Evolutionary conservation across 2,797 vertebrate genomes (phyloP).

Genomic region (Hemibagrus guttatus): DNA sequence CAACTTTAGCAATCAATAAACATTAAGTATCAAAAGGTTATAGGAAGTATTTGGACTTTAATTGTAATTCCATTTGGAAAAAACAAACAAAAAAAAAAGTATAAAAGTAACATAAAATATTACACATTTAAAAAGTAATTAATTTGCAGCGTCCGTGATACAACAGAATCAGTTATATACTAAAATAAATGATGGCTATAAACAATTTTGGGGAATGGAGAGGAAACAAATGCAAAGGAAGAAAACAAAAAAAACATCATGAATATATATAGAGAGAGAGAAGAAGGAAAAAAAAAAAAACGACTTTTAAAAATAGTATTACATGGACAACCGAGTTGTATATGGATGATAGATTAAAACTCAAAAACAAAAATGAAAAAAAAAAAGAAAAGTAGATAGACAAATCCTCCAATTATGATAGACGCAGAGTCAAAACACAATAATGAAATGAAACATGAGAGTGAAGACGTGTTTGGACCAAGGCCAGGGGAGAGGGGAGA

Average conservation of each 20-base stretch:
- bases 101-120: constrained; percentile 98
- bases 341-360: constrained; percentile 25
- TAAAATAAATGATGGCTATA: constrained; percentile 95
- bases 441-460: constrained; percentile 42
- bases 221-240: constrained; percentile 77
- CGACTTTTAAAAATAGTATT: constrained; percentile 64
- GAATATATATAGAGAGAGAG: not conserved
- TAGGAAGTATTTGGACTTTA: constrained; percentile 90
- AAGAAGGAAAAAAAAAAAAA: constrained; percentile 69
- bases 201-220: constrained; percentile 84
- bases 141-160: constrained; percentile 94
- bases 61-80: constrained; percentile 92
- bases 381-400: not conserved
- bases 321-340: constrained; percentile 81
- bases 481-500: constrained; percentile 43
- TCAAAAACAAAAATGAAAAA: not conserved
- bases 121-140: constrained; percentile 96
- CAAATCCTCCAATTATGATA: constrained; percentile 27
- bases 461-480: constrained; percentile 53
- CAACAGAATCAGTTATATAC: constrained; percentile 88
- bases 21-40: constrained; percentile 38
- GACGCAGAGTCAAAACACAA: constrained; percentile 21
- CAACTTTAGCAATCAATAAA: not conserved
- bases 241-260: constrained; percentile 81
- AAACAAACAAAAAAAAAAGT: constrained; percentile 93